Evolutionary conservation across 2,888 invertebrate species (phyloP).

Genomic region (Aporophyla lueneburgensis): DNA sequence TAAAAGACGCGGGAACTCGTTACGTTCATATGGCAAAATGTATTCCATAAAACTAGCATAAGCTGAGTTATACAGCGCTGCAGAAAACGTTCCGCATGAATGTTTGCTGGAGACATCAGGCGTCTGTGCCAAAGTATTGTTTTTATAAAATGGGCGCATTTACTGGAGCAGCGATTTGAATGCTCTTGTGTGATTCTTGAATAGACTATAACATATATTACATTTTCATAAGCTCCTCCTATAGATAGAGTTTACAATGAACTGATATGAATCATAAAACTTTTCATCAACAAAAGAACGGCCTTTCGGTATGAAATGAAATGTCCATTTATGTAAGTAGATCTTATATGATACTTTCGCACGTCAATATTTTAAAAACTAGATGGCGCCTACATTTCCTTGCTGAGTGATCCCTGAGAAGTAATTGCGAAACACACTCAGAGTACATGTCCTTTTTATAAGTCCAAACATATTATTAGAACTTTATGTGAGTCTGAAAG

Average conservation of each 20-base stretch:
- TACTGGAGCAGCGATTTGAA: slow-evolving; percentile 7
- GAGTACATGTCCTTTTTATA: too few species aligned
- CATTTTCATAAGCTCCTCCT: not conserved
- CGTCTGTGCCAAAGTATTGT: slow-evolving; percentile 57
- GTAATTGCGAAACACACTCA: too few species aligned
- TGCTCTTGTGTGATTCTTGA: not conserved
- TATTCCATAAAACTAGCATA: slow-evolving; percentile 61
- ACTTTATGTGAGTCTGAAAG: too few species aligned
- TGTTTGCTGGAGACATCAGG: slow-evolving; percentile 44
- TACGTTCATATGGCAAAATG: slow-evolving; percentile 56
- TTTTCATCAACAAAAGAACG: not conserved
- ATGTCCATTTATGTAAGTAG: too few species aligned
- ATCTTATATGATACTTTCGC: too few species aligned
- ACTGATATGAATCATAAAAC: not conserved
- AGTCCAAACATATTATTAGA: too few species aligned
- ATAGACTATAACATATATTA: not conserved
- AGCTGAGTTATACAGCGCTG: slow-evolving; percentile 46
- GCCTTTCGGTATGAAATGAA: not conserved
- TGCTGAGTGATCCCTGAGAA: too few species aligned
- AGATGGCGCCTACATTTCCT: too few species aligned
- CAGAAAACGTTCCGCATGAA: slow-evolving; percentile 45
- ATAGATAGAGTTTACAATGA: not conserved
- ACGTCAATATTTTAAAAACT: too few species aligned
- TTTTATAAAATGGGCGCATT: slow-evolving; percentile 39
- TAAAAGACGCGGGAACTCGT: slow-evolving; percentile 59